Evolutionary conservation across 53 echinoderm and acorn worm species (phyloP), one percentile per base, ranked within the genome.

Genomic region (Crossaster papposus): DNA sequence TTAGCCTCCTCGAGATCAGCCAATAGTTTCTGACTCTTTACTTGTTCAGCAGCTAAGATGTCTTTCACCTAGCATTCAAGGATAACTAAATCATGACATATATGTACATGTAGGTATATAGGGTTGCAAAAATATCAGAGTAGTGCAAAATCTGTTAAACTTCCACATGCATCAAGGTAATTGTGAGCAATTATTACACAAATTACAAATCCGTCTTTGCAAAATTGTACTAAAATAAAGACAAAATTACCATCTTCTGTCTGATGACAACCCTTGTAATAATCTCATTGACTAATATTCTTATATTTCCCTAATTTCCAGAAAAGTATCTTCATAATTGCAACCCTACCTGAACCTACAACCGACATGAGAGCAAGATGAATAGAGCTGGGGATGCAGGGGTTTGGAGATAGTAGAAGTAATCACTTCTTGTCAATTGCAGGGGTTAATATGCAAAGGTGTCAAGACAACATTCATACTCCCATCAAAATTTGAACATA

Each of bases 1-100:
- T 83, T 93, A 72, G 94, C 89, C 70, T 90, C 71, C 38, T 85
- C 84, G 34, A 99, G 94, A 30, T 99, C 96, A 30, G 86, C 52
- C 14, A 81, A 70, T 36, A 96, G 74, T 75, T 90, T 89, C 78
- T 93, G 91, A 26, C 85, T 89, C 65, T 91, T 89, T 30, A 76
- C 91, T 70, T 85, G 87, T 68, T 94, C 91, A 17, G 77, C 72
- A 18, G 84, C 84, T 53, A 94, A 85, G 64, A 74, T 81, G 53
- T 70, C 78, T 78, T 92, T 94, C 35, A 94, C 89, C 95, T 94
- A 90, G 76, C 63, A 87, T 54, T 87, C 85, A 85, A 85, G 85
- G 73, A 54, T 68, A 23, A 72, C 54, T 73, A 18, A 85, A 68
- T 68, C 28, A 68, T 68, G 28, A 68, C 28, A 68, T 28, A 68